Percentiles rank a stretch among this genome's conserved stretches.
phyloP scores from a whole-genome alignment of 2,888 invertebrate genomes.

The Neoaliturus tenellus region DNA sequence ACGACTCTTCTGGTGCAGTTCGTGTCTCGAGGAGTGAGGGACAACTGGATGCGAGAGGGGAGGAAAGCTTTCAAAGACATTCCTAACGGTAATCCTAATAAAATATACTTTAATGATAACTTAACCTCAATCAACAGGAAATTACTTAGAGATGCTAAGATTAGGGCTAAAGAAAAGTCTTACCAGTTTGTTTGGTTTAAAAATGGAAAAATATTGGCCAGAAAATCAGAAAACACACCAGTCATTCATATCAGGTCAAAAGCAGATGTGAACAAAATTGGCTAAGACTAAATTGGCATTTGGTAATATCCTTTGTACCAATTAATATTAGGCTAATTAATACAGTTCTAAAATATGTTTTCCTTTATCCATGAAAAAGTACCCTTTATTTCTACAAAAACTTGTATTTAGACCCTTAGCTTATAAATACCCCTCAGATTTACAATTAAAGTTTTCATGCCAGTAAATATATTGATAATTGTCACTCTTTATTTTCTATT shows the following conservation, averaged over 20 bases:
- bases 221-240: background rate
- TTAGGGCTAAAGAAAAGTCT: background rate
- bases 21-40: background rate
- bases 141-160: background rate
- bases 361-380: too few species aligned
- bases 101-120: slow-evolving; percentile 1
- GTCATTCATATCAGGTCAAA: background rate
- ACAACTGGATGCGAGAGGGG: background rate
- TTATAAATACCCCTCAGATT: background rate
- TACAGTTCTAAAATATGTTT: too few species aligned
- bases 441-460: too few species aligned
- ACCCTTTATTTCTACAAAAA: too few species aligned
- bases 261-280: background rate
- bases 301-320: background rate
- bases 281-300: background rate
- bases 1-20: background rate
- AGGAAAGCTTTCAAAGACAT: background rate
- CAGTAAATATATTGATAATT: too few species aligned
- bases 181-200: slow-evolving; percentile 9
- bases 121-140: background rate
- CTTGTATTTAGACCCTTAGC: background rate
- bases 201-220: background rate
- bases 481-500: too few species aligned
- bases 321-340: too few species aligned
- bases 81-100: background rate